Conservation (phyloP, 2,113 vertebrate species). For the Castor canadensis region DNA sequence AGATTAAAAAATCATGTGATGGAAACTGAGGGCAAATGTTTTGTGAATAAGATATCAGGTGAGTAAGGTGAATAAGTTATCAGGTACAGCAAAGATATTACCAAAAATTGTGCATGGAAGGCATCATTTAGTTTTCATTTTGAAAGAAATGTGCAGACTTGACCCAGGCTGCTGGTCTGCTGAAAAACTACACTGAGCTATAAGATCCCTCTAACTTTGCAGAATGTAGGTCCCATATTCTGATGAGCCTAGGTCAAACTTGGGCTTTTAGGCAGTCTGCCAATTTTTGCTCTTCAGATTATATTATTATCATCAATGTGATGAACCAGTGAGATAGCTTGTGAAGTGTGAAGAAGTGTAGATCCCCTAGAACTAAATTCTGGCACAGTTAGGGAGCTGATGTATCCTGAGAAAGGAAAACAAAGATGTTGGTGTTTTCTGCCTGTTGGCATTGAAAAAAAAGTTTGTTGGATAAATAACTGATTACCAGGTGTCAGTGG, state of each 20-base stretch:
- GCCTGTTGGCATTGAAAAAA: not conserved
- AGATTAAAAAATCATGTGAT: not conserved
- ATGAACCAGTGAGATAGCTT: not conserved
- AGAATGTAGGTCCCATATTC: not conserved
- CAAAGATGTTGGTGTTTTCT: not conserved
- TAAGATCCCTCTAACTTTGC: not conserved
- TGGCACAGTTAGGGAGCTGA: not conserved
- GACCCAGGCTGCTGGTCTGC: not conserved
- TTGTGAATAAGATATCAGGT: not conserved
- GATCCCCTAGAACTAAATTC: not conserved
- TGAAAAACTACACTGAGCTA: not conserved
- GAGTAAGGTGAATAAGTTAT: no score
- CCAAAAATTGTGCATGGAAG: not conserved
- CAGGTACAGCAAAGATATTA: not conserved
- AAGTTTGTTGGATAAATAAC: not conserved
- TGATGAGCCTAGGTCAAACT: not conserved
- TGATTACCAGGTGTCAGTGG: not conserved
- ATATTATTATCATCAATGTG: not conserved
- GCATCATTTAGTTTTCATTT: not conserved
- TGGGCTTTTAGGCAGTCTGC: not conserved
- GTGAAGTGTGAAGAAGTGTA: not conserved
- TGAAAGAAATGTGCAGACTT: not conserved
- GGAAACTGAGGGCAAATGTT: not conserved
- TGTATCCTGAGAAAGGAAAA: not conserved
- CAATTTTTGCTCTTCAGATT: not conserved